Base-by-base conservation (phyloP, 2,888 invertebrate species). In the Pristionchus fissidentatus region DNA sequence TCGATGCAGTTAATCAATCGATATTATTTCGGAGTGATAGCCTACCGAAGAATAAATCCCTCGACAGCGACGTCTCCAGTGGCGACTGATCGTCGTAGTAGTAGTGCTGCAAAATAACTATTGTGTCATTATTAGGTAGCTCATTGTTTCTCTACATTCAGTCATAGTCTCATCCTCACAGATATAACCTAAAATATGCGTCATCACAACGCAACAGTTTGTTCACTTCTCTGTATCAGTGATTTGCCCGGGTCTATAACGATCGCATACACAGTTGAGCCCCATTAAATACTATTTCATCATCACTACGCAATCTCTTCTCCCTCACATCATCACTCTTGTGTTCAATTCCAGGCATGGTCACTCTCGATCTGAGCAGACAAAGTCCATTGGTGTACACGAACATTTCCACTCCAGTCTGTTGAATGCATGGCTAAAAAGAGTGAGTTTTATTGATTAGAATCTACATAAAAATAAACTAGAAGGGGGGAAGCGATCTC, bases 21-120 rank as follows among this genome's bases (percentile, higher is more conserved):
- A 35, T 26, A 43, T 8, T 26, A 70, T 38, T n/a, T n/a, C n/a
- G n/a, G n/a, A n/a, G n/a, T n/a, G n/a, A n/a, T 41, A n/a, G n/a
- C 66, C 43, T 41, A 49, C 66, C 70, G 26, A 52, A 49, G 70
- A 82, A 82, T 35, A 35, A 82, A 26, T 82, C 70, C 13, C 70
- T 10, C 0, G 70, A 49, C 15, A 82, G 43, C 22, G 82, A 66
- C 35, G 82, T 52, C 52, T 82, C 82, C 70, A 82, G 52, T 1
- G 82, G 82, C n/a, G 82, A n/a, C 5, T 55, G 19, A 38, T 82
- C 82, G 29, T 82, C 82, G 43, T 82, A 82, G 82, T 82, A 82
- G 55, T 82, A 82, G 29, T 66, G 32, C 82, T 82, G 70, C 8
- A 81, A 81, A 29, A n/a, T n/a, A n/a, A n/a, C n/a, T n/a, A 49